These are phyloP conservation scores for Boloria euphrosyne DNA, from an alignment of 2,888 invertebrate genomes.

Conservation along the genomic window DNA sequence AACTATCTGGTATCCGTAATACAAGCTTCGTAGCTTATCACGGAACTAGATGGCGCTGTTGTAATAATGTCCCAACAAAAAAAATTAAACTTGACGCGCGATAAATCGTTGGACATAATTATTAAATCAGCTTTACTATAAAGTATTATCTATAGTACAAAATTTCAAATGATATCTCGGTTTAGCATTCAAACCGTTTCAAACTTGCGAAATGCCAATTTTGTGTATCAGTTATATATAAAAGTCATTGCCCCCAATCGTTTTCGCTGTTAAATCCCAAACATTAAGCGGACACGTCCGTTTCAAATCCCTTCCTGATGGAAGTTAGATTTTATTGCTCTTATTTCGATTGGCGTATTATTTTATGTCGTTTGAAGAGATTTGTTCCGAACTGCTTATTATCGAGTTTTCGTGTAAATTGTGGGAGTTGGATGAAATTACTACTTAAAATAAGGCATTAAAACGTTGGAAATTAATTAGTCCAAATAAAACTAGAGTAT, in stretches of 20 bases:
- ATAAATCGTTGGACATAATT: no score
- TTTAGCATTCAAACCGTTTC: constrained; percentile 1
- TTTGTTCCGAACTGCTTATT: constrained; percentile 24
- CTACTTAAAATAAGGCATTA: background rate
- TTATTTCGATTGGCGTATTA: constrained; percentile 30
- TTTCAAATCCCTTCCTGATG: constrained; percentile 27
- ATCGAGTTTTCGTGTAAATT: constrained; percentile 14
- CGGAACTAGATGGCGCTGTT: no score
- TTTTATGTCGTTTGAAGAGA: constrained; percentile 31
- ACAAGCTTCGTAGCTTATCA: no score
- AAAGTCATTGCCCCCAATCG: constrained; percentile 7
- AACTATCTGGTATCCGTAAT: no score
- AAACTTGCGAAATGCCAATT: constrained; percentile 3
- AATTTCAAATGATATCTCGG: no score
- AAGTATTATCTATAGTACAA: no score
- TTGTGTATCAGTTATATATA: constrained; percentile 14
- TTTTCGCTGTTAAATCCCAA: constrained; percentile 18
- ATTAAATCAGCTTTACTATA: no score
- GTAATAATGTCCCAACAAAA: no score
- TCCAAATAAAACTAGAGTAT: no score
- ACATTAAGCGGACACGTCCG: constrained; percentile 26
- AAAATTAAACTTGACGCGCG: no score
- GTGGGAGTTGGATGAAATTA: background rate
- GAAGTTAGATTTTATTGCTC: constrained; percentile 29
- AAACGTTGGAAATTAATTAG: background rate